A percentile compares a stretch with the other conserved stretches of the same genome.
Evolutionary conservation across 1,140 invertebrate species (phyloP).

Genomic region (Drosophila bocqueti): DNA sequence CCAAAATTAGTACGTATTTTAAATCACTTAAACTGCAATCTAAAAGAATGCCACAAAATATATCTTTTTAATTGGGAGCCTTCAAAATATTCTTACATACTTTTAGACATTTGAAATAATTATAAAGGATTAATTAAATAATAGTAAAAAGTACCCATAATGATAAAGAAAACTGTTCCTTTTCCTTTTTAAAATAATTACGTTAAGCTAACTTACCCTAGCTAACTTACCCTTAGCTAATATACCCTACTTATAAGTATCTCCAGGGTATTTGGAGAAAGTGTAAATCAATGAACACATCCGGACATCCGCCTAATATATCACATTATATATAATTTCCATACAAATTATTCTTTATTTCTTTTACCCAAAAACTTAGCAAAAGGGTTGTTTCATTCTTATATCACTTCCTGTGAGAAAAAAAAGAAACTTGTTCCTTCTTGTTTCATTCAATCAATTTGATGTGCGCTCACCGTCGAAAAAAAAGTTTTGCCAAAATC

Average conservation of each 20-base stretch:
- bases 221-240: no score
- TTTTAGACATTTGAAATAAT: neutral
- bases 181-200: no score
- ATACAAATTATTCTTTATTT: conserved; percentile 39
- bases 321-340: conserved; percentile 64
- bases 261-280: conserved; percentile 14
- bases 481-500: conserved; percentile 36
- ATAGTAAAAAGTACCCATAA: neutral
- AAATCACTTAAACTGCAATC: no score
- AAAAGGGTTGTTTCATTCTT: conserved; percentile 53
- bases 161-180: no score
- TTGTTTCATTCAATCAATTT: conserved; percentile 58
- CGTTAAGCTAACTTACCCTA: no score
- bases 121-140: neutral
- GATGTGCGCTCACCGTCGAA: conserved; percentile 23
- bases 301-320: conserved; percentile 70
- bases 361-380: neutral
- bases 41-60: neutral
- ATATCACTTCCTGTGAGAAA: conserved; percentile 2
- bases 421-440: conserved; percentile 37
- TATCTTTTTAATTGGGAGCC: neutral
- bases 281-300: conserved; percentile 61
- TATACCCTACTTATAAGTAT: neutral
- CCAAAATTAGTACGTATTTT: neutral
- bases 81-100: no score